Evolutionary conservation across 2,113 vertebrate genomes (phyloP), one percentile per base, ranked within the genome.

Genomic region (Scomber colias): DNA sequence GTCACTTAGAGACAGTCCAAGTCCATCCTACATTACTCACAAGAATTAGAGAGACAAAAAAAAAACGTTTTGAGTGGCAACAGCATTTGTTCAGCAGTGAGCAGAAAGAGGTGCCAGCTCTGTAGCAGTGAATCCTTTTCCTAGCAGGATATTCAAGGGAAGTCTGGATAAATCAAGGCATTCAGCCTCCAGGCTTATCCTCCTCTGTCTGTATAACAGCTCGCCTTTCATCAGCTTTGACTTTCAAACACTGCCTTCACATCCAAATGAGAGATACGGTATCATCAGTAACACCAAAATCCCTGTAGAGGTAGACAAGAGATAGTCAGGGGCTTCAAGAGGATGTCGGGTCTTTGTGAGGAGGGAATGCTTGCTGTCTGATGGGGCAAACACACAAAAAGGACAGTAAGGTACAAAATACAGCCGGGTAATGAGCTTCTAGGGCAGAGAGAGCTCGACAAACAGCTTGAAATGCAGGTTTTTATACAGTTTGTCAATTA

Each of bases 41-140:
- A 79, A 49, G 75, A 75, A 82, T 31, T 2, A 75, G 45, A 46
- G 17, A 77, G 74, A 85, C 54, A 77, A 40, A 62, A 21, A 21
- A 21, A 70, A 54, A 70, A n/a, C 8, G 16, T 31, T 79, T 81
- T 94, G 93, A 95, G 88, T 95, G 94, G 87, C 93, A 95, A 90
- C 92, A 92, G 45, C 94, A 94, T 89, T 92, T 94, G 92, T 91
- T 84, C 92, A 90, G 92, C 92, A 94, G 51, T 0, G 78, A 79
- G 57, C 73, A 68, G 76, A 55, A 13, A 70, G 84, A 62, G 69
- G 64, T 55, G 72, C 80, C 84, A 88, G 77, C 48, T 75, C 31
- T 1, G 35, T 48, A 19, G 75, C 75, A 17, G 49, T 19, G 66
- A 85, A 82, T 77, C 76, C 82, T 74, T 80, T 59, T 77, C 59